Evolutionary conservation across 30 jellyfish, hydroid and myxozoan species (phyloP), one percentile per base, ranked within the genome.

Genomic region (Turritopsis rubra): DNA sequence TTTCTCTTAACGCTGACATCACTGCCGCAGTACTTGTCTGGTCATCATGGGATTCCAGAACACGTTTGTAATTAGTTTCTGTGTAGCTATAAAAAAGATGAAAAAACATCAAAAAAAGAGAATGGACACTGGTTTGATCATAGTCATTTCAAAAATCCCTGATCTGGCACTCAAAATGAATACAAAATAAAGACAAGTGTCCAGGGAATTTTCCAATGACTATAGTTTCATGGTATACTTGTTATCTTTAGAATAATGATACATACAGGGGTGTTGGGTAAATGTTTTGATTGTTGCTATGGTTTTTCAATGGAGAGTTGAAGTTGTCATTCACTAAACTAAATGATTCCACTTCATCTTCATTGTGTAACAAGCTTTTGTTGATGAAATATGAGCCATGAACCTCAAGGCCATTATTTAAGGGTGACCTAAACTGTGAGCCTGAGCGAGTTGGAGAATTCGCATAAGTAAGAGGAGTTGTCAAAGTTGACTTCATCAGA

Each of bases 21-120:
- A 80, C 87, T 23, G 81, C 83, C 53, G 21, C 87, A 17, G 87
- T 80, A 29, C 87, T 52, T 23, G 87, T 80, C 53, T 80, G 52
- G 53, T 80, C 87, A 18, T 23, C 70, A 41, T n/a, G 31, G 9
- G 77, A 68, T 9, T 13, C n/a, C n/a, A n/a, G n/a, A n/a, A n/a
- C 60, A 41, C 13, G 60, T 13, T 13, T 5, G 60, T 41, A 41
- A 41, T 3, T 41, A 41, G 60, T 41, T 41, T 41, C 60, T 41
- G 60, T 3, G 13, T 41, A 41, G 60, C 60, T 41, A 41, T 41
- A 41, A 41, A 41, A 41, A 41, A 41, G 60, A 41, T 41, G 60
- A 41, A 41, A 41, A 3, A 41, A 3, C 13, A n/a, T n/a, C n/a
- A n/a, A n/a, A n/a, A n/a, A 41, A 41, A 41, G 60, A 41, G 60